phyloP scores from a whole-genome alignment of 2,797 vertebrate species.

The Galaxias olidus region DNA sequence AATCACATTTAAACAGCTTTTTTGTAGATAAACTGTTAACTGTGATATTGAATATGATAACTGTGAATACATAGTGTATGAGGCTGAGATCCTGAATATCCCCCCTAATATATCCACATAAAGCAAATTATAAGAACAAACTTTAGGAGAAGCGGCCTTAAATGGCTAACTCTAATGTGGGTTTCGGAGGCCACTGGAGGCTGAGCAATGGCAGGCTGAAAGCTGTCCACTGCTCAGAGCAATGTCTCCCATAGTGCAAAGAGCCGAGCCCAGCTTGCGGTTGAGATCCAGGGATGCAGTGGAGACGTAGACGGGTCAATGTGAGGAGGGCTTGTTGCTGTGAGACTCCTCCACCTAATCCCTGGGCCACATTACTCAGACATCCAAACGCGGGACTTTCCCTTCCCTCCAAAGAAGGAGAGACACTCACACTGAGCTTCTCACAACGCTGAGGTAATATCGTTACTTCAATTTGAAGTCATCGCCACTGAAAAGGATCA shows the following conservation, averaged over 20 bases:
- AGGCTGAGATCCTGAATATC: too few species aligned
- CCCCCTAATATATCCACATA: too few species aligned
- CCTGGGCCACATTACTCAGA: conserved; percentile 80
- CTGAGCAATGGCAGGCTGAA: too few species aligned
- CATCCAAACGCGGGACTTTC: conserved; percentile 74
- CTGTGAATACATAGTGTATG: too few species aligned
- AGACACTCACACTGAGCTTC: conserved; percentile 27
- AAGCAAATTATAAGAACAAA: too few species aligned
- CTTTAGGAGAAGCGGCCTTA: too few species aligned
- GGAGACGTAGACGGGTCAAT: conserved; percentile 62
- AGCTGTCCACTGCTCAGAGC: conserved; percentile 21
- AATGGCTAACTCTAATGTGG: too few species aligned
- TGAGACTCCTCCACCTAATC: conserved; percentile 79
- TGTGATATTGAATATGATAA: too few species aligned
- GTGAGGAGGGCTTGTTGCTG: conserved; percentile 71
- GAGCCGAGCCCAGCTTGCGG: conserved; percentile 61
- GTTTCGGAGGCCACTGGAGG: too few species aligned
- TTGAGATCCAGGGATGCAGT: conserved; percentile 62
- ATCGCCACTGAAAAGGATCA: conserved; percentile 19
- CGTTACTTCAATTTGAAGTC: conserved; percentile 63
- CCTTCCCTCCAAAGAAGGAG: conserved; percentile 61
- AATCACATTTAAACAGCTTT: too few species aligned
- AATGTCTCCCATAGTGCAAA: conserved; percentile 40
- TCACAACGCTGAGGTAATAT: conserved; percentile 75
- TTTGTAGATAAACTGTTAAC: too few species aligned